phyloP scores from a whole-genome alignment of 2,888 invertebrate genomes.

The Ceraclea dissimilis region DNA sequence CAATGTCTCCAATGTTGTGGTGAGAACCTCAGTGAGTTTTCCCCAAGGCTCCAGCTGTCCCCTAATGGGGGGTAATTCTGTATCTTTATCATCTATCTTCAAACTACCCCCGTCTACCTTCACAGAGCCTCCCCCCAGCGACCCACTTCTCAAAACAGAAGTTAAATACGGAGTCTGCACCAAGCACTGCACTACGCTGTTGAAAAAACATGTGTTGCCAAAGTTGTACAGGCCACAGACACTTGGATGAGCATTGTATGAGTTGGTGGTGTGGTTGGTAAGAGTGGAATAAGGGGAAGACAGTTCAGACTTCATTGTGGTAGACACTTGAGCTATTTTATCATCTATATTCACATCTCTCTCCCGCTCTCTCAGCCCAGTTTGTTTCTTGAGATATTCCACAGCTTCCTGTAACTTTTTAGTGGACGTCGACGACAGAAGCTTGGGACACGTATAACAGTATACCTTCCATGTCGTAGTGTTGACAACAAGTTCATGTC shows the following conservation, averaged over 20 bases:
- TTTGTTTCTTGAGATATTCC: slow-evolving; percentile 60
- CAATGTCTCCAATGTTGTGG: slow-evolving; percentile 62
- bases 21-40: slow-evolving; percentile 56
- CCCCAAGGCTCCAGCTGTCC: slow-evolving; percentile 65
- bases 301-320: neutral
- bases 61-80: slow-evolving; percentile 55
- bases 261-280: neutral
- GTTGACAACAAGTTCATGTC: slow-evolving; percentile 66
- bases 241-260: slow-evolving; percentile 37
- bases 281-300: neutral
- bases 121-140: slow-evolving; percentile 61
- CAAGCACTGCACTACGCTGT: slow-evolving; percentile 90
- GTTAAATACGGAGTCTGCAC: slow-evolving; percentile 77
- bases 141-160: slow-evolving; percentile 59
- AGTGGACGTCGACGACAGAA: slow-evolving; percentile 52
- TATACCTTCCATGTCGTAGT: slow-evolving; percentile 65
- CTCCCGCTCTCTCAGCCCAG: slow-evolving; percentile 9
- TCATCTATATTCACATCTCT: slow-evolving; percentile 27
- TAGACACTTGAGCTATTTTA: slow-evolving; percentile 25
- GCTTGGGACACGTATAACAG: slow-evolving; percentile 72
- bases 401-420: slow-evolving; percentile 68
- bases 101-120: slow-evolving; percentile 65
- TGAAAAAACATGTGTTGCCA: slow-evolving; percentile 96
- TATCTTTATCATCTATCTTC: slow-evolving; percentile 44
- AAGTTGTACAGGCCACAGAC: slow-evolving; percentile 80